These are phyloP conservation scores for Actias luna DNA, from an alignment of 2,888 invertebrate genomes.

Conservation along the genomic window DNA sequence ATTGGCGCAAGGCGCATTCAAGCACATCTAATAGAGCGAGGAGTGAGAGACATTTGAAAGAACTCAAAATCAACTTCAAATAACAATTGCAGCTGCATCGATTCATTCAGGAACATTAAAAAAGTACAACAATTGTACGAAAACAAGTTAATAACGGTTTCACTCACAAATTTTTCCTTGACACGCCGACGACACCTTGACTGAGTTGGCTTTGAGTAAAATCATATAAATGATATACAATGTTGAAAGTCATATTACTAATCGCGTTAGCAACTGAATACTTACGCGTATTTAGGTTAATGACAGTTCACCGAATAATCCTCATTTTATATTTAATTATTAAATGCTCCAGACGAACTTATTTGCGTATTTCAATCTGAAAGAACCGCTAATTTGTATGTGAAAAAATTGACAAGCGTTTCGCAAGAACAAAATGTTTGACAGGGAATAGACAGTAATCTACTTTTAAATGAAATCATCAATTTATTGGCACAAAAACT, in stretches of 20 bases:
- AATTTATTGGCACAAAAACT: conserved; percentile 44
- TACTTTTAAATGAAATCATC: conserved; percentile 29
- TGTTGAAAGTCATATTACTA: conserved; percentile 18
- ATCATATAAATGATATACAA: conserved; percentile 18
- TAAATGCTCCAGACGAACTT: conserved; percentile 23
- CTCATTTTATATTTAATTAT: conserved; percentile 19
- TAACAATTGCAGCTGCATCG: conserved; percentile 12
- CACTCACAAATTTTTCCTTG: conserved; percentile 12
- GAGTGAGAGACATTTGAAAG: conserved; percentile 43
- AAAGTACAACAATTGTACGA: too few relatives aligned
- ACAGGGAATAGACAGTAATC: conserved; percentile 38
- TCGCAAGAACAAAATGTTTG: conserved; percentile 21
- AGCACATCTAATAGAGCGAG: conserved; percentile 57
- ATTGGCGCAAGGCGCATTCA: conserved; percentile 70
- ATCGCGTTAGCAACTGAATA: conserved; percentile 17
- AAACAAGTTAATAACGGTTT: conserved; percentile 2
- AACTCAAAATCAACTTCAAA: conserved; percentile 12
- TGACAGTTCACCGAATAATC: conserved; percentile 18
- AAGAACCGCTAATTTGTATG: conserved; percentile 25
- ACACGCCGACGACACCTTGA: conserved; percentile 14
- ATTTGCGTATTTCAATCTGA: conserved; percentile 15
- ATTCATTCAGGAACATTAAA: not conserved
- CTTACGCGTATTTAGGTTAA: conserved; percentile 19
- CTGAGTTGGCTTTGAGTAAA: conserved; percentile 18
- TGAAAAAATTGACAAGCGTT: conserved; percentile 35